These are phyloP conservation scores for Semotilus atromaculatus DNA, from an alignment of 2,797 vertebrate species.

Conservation along the genomic window DNA sequence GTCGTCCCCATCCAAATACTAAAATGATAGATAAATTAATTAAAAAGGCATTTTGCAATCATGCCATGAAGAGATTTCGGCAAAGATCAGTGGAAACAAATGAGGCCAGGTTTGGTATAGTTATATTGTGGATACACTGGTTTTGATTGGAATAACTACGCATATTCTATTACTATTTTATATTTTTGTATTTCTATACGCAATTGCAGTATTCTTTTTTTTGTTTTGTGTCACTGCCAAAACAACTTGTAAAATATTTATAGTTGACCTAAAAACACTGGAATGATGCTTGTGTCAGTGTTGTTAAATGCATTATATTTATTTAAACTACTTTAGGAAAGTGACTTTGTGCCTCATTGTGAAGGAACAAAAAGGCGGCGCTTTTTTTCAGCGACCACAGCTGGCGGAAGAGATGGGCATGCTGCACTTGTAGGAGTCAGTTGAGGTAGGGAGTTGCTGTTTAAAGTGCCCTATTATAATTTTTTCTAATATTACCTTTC, in stretches of 20 bases:
- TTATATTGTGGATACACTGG: neutral
- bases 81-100: neutral
- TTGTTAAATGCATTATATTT: neutral
- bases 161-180: neutral
- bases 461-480: no score
- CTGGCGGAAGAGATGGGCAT: neutral
- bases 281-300: neutral
- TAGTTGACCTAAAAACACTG: neutral
- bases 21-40: neutral
- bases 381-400: neutral
- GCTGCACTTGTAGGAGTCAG: neutral
- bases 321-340: neutral
- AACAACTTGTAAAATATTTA: neutral
- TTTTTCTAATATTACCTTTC: no score
- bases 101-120: neutral
- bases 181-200: neutral
- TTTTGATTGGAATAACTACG: neutral
- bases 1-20: constrained; percentile 17
- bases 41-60: neutral
- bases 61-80: neutral
- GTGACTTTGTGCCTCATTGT: neutral
- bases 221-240: neutral
- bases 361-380: neutral
- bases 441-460: neutral
- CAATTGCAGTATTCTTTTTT: neutral